Evolutionary conservation across 2,888 invertebrate species (phyloP).

Genomic region (Caenorhabditis doughertyi): DNA sequence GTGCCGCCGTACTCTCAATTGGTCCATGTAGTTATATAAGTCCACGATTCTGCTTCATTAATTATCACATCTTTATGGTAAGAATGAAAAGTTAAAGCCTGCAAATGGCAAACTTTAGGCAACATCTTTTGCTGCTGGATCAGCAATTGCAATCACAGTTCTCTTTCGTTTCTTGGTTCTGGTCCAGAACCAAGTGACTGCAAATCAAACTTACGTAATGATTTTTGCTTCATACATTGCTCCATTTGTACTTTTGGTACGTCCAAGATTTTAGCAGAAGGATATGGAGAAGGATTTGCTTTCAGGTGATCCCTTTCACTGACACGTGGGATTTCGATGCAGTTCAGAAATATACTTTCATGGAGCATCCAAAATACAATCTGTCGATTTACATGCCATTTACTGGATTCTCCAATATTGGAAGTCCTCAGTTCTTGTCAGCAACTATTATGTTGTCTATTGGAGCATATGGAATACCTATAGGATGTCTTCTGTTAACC

Average conservation of each 20-base stretch:
- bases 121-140: conserved; percentile 28
- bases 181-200: conserved; percentile 31
- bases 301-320: conserved; percentile 57
- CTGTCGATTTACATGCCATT: conserved; percentile 39
- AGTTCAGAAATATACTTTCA: conserved; percentile 10
- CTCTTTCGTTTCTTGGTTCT: conserved; percentile 54
- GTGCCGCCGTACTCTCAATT: conserved; percentile 33
- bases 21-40: conserved; percentile 51
- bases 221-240: conserved; percentile 37
- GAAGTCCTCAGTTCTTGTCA: conserved; percentile 38
- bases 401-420: conserved; percentile 44
- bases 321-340: conserved; percentile 42
- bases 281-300: no score
- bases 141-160: conserved; percentile 51
- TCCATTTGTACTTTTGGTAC: conserved; percentile 35
- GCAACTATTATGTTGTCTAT: conserved; percentile 41
- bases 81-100: background rate
- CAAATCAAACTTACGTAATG: conserved; percentile 42
- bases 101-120: conserved; percentile 23
- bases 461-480: conserved; percentile 54
- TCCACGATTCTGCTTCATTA: conserved; percentile 37
- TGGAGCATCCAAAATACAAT: conserved; percentile 53
- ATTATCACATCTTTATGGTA: conserved; percentile 60
- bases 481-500: conserved; percentile 37
- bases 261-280: no score